Evolutionary conservation across 2,888 invertebrate genomes (phyloP).

Genomic region (Epinotia bilunana): DNA sequence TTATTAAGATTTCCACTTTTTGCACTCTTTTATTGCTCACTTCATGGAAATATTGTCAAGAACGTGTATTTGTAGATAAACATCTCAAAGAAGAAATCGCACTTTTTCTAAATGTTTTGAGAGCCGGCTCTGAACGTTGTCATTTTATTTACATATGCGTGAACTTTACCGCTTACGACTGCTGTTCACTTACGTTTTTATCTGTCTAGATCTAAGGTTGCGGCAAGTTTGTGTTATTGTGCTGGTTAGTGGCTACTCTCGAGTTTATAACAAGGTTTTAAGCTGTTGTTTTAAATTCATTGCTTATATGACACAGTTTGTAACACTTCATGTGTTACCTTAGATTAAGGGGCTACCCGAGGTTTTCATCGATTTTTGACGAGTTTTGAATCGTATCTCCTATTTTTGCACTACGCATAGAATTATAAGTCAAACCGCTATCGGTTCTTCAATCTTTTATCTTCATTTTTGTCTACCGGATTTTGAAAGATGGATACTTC

Average conservation of each 20-base stretch:
- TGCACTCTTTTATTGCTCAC: slow-evolving; percentile 81
- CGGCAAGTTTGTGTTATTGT: slow-evolving; percentile 42
- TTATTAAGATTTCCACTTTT: slow-evolving; percentile 84
- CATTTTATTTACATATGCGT: slow-evolving; percentile 62
- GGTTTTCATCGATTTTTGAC: no score
- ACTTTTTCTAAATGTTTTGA: slow-evolving; percentile 79
- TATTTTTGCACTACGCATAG: no score
- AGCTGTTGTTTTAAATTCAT: background rate
- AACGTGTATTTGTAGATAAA: slow-evolving; percentile 78
- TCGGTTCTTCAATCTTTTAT: no score
- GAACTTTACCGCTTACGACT: slow-evolving; percentile 44
- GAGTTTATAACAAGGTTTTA: slow-evolving; percentile 1
- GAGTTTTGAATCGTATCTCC: no score
- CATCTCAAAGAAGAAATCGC: slow-evolving; percentile 81
- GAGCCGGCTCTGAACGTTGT: slow-evolving; percentile 71
- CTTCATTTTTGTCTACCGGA: no score
- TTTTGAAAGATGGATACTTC: no score
- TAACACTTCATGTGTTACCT: background rate
- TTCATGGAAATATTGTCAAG: slow-evolving; percentile 83
- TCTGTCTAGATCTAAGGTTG: slow-evolving; percentile 39
- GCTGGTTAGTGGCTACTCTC: slow-evolving; percentile 9
- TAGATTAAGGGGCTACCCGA: no score
- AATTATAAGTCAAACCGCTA: no score
- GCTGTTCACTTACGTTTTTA: slow-evolving; percentile 43
- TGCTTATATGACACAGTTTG: background rate